Evolutionary conservation across 2,797 vertebrate genomes (phyloP), one percentile per base, ranked within the genome.

Genomic region (Molossus molossus): DNA sequence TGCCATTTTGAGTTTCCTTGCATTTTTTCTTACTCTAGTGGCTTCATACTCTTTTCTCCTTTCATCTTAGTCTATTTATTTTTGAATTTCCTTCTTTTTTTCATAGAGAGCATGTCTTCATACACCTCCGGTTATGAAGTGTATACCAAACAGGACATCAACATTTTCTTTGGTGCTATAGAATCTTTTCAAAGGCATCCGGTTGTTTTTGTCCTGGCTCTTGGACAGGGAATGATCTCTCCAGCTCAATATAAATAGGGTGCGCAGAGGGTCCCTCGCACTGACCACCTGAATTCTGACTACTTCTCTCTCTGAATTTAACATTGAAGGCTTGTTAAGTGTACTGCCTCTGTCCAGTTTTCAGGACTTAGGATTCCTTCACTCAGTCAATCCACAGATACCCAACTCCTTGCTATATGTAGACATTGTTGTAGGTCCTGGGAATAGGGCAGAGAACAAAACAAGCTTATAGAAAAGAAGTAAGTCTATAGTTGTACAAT

Each of bases 11-110:
- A 70, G n/a, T 84, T 91, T 48, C 4, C 17, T 87, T 93, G 21
- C 2, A 27, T 83, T 87, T 73, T 75, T 79, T 67, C 37, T 88
- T 84, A 62, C 70, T 64, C 55, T 33, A 83, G 76, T 87, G 80
- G 50, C 14, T 95, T 90, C 21, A 40, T 80, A n/a, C 60, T 87
- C 4, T 64, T 70, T 86, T 65, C 48, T 90, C 37, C 72, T 90
- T 96, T 82, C 27, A 73, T 90, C 37, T 69, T 91, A 89, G 14
- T 29, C 64, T 91, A 57, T 72, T 85, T 2, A 37, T 90, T 91
- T 60, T 95, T 79, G 48, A 80, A 53, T 55, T 79, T 64, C 12
- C 18, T 83, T 95, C 72, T 90, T 62, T 48, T 48, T 67, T 57
- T 93, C 27, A 69, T 70, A 37, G 45, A 80, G 25, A 87, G 83